These are phyloP conservation scores for Tragelaphus scriptus DNA, from an alignment of 2,113 vertebrate species.

Conservation along the genomic window DNA sequence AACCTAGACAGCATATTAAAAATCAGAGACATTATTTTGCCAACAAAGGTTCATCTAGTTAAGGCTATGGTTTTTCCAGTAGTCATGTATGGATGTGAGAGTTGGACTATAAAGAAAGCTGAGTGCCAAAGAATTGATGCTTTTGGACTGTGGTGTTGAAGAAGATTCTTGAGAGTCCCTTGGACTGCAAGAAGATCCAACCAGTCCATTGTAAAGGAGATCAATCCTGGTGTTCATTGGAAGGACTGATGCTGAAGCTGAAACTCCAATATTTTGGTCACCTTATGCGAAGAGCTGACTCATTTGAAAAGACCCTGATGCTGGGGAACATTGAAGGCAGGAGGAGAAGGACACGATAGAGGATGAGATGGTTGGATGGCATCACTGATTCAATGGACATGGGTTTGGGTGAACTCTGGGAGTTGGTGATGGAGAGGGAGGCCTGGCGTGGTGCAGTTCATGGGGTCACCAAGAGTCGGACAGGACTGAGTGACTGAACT, in stretches of 20 bases:
- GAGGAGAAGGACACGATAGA: rapidly evolving
- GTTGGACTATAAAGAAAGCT: neutral
- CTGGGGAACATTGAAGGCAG: rapidly evolving
- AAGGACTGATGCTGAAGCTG: neutral
- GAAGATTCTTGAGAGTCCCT: neutral
- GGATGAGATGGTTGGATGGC: neutral
- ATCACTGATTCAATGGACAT: rapidly evolving
- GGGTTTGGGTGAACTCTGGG: rapidly evolving
- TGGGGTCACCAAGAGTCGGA: neutral
- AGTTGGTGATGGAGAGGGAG: neutral
- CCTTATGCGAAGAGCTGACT: neutral
- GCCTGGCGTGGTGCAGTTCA: neutral
- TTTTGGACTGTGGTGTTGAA: neutral
- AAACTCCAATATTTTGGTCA: neutral
- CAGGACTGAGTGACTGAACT: neutral
- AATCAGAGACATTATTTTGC: neutral
- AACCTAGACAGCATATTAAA: neutral
- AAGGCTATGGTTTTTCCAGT: neutral
- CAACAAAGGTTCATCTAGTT: neutral
- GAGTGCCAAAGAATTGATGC: neutral
- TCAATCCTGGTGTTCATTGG: neutral
- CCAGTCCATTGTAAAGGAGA: neutral
- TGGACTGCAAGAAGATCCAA: neutral
- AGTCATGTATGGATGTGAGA: neutral
- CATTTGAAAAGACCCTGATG: neutral